Evolutionary conservation across 30 jellyfish, hydroid and myxozoan genomes (phyloP).

Genomic region (Pseudorhiza aurosa): DNA sequence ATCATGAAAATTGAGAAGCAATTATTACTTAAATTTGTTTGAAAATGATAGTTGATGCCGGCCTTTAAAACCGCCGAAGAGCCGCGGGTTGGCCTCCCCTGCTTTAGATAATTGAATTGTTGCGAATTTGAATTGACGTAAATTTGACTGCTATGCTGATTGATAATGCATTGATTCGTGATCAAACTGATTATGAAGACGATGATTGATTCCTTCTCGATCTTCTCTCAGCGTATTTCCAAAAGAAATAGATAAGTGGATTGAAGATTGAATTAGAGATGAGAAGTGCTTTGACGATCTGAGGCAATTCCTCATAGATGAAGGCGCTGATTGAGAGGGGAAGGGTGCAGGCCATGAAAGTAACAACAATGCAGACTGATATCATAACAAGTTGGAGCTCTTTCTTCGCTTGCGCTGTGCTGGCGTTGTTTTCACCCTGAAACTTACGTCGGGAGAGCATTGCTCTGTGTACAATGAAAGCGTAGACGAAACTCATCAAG

Average conservation of each 20-base stretch:
- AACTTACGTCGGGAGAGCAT: background rate
- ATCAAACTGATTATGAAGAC: background rate
- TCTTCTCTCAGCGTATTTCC: slow-evolving; percentile 14
- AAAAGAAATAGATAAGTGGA: slow-evolving; percentile 13
- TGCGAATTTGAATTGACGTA: no score
- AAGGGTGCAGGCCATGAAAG: background rate
- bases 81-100: no score
- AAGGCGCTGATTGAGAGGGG: background rate
- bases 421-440: background rate
- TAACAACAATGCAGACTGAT: background rate
- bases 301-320: background rate
- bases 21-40: no score
- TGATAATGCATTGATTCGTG: no score
- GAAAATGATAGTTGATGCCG: no score
- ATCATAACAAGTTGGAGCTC: slow-evolving; percentile 7
- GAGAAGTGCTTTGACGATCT: background rate
- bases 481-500: background rate
- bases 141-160: no score
- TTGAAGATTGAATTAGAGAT: background rate
- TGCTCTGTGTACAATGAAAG: background rate
- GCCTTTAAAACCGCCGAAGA: no score
- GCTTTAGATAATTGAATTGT: no score
- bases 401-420: background rate
- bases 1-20: no score
- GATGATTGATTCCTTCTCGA: background rate